Conservation (phyloP, 2,888 invertebrate species). For the Plebejus anna region DNA sequence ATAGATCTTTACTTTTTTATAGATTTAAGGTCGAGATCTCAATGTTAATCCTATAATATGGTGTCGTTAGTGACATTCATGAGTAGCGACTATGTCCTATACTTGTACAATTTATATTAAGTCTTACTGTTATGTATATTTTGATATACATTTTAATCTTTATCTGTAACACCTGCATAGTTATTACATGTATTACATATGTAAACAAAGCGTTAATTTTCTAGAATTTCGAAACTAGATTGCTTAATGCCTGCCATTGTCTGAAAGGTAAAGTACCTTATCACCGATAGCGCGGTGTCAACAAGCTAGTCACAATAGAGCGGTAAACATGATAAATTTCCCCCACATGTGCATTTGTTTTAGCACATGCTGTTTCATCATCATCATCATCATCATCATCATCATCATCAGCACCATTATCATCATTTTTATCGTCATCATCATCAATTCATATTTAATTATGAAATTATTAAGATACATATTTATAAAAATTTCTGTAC, state of each 20-base stretch:
- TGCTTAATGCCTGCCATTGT: conserved; percentile 5
- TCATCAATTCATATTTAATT: too few relatives aligned
- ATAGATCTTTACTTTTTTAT: too few relatives aligned
- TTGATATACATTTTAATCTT: neutral
- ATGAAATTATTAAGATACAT: too few relatives aligned
- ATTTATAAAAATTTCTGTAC: too few relatives aligned
- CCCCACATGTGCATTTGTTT: conserved; percentile 28
- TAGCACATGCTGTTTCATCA: conserved; percentile 3
- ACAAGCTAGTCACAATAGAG: conserved; percentile 45
- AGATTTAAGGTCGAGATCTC: neutral
- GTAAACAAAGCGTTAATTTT: conserved; percentile 4
- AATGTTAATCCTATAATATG: too few relatives aligned
- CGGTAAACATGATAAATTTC: conserved; percentile 44
- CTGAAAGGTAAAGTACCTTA: conserved; percentile 34
- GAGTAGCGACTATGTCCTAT: neutral
- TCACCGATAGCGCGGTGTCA: conserved; percentile 49
- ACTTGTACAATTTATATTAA: neutral
- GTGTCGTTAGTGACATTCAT: neutral
- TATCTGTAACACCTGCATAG: neutral
- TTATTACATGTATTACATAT: conserved; percentile 8
- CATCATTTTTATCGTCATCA: neutral
- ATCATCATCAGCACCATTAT: neutral
- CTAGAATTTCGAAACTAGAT: conserved; percentile 9
- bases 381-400: neutral
- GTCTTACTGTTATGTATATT: neutral